Evolutionary conservation across 2,113 vertebrate genomes (phyloP), one percentile per base, ranked within the genome.

Genomic region (Chrysemys picta): DNA sequence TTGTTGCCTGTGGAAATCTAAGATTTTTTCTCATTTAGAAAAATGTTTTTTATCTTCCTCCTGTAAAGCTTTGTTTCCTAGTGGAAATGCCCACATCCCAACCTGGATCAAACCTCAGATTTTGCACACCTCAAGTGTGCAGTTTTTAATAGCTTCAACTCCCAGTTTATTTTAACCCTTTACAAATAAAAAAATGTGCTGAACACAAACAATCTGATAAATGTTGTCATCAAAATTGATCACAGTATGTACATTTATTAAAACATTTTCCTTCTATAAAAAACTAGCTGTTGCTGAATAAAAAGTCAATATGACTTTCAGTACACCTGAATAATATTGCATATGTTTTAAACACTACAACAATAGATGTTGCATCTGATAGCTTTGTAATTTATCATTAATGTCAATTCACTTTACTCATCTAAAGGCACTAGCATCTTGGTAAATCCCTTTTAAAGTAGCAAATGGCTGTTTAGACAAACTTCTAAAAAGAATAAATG

Each of bases 391-490:
- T n/a, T 72, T 72, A 72, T 72, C 65, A 10, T 38, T 72, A 38
- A 38, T 72, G 35, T 9, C 65, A 72, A 72, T 72, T 72, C 19
- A 38, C 65, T 21, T 21, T 38, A 38, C 65, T 22, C 65, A 10
- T n/a, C 17, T 69, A 69, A 69, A n/a, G 65, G 5, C 35, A 38
- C 65, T 38, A n/a, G 65, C 17, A 69, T 72, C 35, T 72, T n/a
- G 17, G n/a, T 57, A 85, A 88, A 86, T 84, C 0, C 1, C 9
- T 69, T 45, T 49, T 57, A 31, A 72, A 19, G 65, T 10, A 2
- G 59, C 94, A 96, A 90, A 90, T 93, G 80, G 80, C 24, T 87
- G 52, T n/a, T 82, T 38, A 21, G 83, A 59, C 27, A 53, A 90
- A 69, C 53, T 69, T 94, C 47, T 81, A 57, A 22, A 38, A 21